phyloP scores from a whole-genome alignment of 2,888 invertebrate genomes.

The Tryphoninae sp. region DNA sequence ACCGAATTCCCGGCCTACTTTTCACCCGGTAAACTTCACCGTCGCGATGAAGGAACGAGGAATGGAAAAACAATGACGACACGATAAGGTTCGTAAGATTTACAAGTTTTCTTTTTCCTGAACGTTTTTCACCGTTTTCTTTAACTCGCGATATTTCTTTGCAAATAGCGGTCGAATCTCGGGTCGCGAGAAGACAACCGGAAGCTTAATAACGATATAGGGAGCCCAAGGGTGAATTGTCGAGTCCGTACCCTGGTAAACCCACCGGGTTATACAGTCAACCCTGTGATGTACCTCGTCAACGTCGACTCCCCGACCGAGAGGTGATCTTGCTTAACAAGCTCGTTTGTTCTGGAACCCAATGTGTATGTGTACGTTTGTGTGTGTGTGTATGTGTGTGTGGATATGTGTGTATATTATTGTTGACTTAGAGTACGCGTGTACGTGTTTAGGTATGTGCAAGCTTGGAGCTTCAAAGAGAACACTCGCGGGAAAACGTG shows the following conservation, averaged over 20 bases:
- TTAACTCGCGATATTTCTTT: background rate
- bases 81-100: background rate
- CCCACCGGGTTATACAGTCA: background rate
- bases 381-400: background rate
- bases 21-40: constrained; percentile 8
- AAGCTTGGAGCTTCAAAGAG: constrained; percentile 39
- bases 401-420: background rate
- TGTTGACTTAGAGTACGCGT: constrained; percentile 53
- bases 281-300: constrained; percentile 11
- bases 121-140: background rate
- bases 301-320: constrained; percentile 47
- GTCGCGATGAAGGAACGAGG: background rate
- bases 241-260: constrained; percentile 25
- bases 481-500: constrained; percentile 41
- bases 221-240: constrained; percentile 2
- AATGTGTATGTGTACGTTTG: background rate
- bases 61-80: background rate
- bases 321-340: constrained; percentile 52
- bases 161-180: background rate
- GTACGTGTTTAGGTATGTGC: constrained; percentile 1
- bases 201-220: constrained; percentile 6
- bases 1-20: constrained; percentile 1
- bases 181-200: constrained; percentile 30
- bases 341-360: constrained; percentile 48
- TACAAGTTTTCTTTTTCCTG: constrained; percentile 4